Percentiles rank a stretch among this genome's conserved stretches.
phyloP scores from a whole-genome alignment of 2,113 vertebrate species.

The Tretioscincus oriximinensis region DNA sequence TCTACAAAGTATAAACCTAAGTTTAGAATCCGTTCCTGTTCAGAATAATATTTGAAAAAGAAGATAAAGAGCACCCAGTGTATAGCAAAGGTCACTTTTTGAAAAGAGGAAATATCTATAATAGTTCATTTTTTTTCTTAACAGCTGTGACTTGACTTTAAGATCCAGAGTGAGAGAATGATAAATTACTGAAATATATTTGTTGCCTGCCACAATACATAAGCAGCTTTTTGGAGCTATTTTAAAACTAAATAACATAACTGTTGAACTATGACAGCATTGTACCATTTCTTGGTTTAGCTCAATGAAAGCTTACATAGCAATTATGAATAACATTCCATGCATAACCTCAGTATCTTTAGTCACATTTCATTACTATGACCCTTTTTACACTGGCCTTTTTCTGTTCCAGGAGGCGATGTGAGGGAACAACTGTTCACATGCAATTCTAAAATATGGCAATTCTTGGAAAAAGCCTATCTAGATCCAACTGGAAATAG shows the following conservation, averaged over 20 bases:
- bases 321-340: slow-evolving; percentile 50
- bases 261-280: slow-evolving; percentile 37
- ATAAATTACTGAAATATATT: slow-evolving; percentile 1
- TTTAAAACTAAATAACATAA: slow-evolving; percentile 38
- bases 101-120: neutral
- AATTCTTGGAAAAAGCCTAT: too few relatives aligned
- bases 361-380: neutral
- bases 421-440: too few relatives aligned
- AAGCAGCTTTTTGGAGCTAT: slow-evolving; percentile 21
- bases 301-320: slow-evolving; percentile 52
- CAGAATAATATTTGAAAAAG: neutral
- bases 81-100: neutral
- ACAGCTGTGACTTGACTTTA: slow-evolving; percentile 23
- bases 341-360: slow-evolving; percentile 45
- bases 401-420: too few relatives aligned
- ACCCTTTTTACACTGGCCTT: too few relatives aligned
- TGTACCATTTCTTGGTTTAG: slow-evolving; percentile 49
- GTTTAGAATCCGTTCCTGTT: neutral
- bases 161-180: slow-evolving; percentile 17
- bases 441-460: too few relatives aligned
- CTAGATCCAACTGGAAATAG: too few relatives aligned
- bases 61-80: slow-evolving; percentile 8
- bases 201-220: slow-evolving; percentile 17
- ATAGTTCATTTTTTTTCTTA: slow-evolving; percentile 1
- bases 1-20: too few relatives aligned